A percentile compares a stretch with the other conserved stretches of the same genome.
phyloP scores from a whole-genome alignment of 2,888 invertebrate species.

The Brachypalpus laphriformis region DNA sequence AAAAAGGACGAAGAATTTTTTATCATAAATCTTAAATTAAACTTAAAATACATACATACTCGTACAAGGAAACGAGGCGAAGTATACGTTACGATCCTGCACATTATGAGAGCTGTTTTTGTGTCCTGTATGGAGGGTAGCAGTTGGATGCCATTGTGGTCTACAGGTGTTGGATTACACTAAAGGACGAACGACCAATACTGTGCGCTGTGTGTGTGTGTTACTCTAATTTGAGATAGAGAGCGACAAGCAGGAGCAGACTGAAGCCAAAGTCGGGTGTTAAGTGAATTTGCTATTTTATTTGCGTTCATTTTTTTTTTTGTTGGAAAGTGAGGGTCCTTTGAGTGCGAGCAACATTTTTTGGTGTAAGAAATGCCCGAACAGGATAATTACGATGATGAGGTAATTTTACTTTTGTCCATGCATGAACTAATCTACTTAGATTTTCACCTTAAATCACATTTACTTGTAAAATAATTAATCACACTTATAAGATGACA shows the following conservation, averaged over 20 bases:
- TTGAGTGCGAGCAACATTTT: slow-evolving; percentile 52
- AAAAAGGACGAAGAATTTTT: slow-evolving; percentile 6
- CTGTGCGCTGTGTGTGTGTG: slow-evolving; percentile 7
- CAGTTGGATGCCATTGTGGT: slow-evolving; percentile 52
- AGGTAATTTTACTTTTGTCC: slow-evolving; percentile 79
- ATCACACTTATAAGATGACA: background rate
- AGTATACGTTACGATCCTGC: slow-evolving; percentile 33
- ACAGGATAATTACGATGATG: slow-evolving; percentile 83
- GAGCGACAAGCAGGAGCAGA: slow-evolving; percentile 17
- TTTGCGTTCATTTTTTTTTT: slow-evolving; percentile 19
- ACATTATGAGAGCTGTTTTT: slow-evolving; percentile 63
- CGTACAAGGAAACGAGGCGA: background rate
- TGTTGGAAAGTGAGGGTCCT: slow-evolving; percentile 22
- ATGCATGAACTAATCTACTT: slow-evolving; percentile 9
- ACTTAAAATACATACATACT: background rate
- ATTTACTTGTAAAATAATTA: slow-evolving; percentile 1
- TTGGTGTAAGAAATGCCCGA: slow-evolving; percentile 80
- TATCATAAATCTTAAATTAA: slow-evolving; percentile 53
- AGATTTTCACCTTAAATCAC: background rate
- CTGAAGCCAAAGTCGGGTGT: slow-evolving; percentile 47
- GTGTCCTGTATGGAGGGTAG: slow-evolving; percentile 37
- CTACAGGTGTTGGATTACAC: slow-evolving; percentile 62
- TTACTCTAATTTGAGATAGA: slow-evolving; percentile 14
- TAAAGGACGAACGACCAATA: slow-evolving; percentile 33
- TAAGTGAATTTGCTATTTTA: slow-evolving; percentile 57